Evolutionary conservation across 2,113 vertebrate species (phyloP).

Genomic region (Arothron firmamentum): DNA sequence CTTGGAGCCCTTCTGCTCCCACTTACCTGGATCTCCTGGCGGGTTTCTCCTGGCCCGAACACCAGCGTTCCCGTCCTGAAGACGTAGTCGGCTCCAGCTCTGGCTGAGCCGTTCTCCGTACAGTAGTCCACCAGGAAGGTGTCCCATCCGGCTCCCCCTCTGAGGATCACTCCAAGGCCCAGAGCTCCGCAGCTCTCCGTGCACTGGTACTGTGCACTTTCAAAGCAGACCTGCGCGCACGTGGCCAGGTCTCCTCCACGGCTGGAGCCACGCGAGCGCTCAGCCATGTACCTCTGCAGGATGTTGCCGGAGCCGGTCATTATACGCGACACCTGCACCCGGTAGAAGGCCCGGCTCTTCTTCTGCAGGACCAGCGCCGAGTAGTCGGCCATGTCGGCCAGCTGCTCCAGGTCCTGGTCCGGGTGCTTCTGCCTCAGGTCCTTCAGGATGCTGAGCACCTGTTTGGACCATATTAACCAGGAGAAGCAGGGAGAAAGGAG

Average conservation of each 20-base stretch:
- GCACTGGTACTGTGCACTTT: conserved; percentile 86
- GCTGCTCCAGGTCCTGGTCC: conserved; percentile 87
- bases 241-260: conserved; percentile 58
- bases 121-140: conserved; percentile 91
- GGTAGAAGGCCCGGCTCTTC: conserved; percentile 94
- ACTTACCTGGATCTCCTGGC: conserved; percentile 75
- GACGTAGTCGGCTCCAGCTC: conserved; percentile 87
- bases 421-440: conserved; percentile 91
- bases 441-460: conserved; percentile 87
- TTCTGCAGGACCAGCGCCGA: conserved; percentile 83
- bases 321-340: conserved; percentile 87
- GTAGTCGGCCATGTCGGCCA: conserved; percentile 93
- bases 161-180: conserved; percentile 78
- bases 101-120: conserved; percentile 93
- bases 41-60: conserved; percentile 74
- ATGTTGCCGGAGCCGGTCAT: conserved; percentile 93
- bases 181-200: conserved; percentile 86
- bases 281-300: conserved; percentile 81
- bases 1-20: too few relatives aligned
- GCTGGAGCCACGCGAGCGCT: conserved; percentile 65
- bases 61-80: conserved; percentile 69
- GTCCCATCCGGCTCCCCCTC: conserved; percentile 76
- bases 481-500: too few relatives aligned
- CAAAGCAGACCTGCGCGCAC: conserved; percentile 84
- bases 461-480: too few relatives aligned